Conservation (phyloP, 2,888 invertebrate genomes). For the Stenotaenia linearis region DNA sequence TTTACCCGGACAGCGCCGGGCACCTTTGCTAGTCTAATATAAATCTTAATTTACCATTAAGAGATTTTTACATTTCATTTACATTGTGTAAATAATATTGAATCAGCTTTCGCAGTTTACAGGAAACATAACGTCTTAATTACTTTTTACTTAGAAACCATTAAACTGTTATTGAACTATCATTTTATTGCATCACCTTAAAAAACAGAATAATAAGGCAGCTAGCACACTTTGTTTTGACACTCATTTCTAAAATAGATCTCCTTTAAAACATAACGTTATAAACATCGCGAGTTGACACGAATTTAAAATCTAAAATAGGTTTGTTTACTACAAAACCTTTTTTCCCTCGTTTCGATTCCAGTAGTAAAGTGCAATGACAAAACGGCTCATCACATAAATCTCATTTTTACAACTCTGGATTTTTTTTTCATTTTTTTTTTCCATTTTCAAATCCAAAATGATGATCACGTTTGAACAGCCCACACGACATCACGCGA, state of each 20-base stretch:
- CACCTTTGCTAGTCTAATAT: no score
- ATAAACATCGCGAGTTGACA: neutral
- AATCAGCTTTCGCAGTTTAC: no score
- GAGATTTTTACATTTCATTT: no score
- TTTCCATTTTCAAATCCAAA: neutral
- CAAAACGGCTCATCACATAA: neutral
- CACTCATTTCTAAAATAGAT: neutral
- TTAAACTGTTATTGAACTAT: no score
- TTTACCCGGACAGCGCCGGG: no score
- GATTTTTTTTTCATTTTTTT: neutral
- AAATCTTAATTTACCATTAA: no score
- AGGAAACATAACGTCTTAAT: no score
- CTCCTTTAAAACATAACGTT: neutral
- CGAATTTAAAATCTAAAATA: neutral
- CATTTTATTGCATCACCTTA: no score
- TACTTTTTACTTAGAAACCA: no score
- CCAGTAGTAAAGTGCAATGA: neutral
- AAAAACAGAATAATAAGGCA: neutral
- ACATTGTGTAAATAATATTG: no score
- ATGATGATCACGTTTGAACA: neutral
- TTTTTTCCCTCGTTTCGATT: neutral
- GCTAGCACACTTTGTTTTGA: neutral
- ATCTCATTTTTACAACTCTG: neutral
- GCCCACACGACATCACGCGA: constrained; percentile 13
- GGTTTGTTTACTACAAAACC: neutral